phyloP scores from a whole-genome alignment of 2,113 vertebrate species.

The Fregata magnificens region DNA sequence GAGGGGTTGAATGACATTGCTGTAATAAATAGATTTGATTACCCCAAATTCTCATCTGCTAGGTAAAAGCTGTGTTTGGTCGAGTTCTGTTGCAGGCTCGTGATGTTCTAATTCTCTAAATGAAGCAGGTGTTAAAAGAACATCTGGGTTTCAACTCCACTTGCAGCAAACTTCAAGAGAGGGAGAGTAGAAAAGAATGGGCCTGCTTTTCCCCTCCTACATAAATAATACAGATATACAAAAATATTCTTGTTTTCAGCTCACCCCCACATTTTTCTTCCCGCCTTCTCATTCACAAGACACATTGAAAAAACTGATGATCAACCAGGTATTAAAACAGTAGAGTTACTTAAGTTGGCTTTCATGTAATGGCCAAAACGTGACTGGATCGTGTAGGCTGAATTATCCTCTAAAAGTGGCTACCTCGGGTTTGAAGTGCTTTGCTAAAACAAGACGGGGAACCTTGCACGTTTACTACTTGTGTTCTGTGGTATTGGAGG shows the following conservation, averaged over 20 bases:
- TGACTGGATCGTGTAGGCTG: background rate
- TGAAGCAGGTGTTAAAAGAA: background rate
- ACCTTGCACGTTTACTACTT: background rate
- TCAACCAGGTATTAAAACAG: background rate
- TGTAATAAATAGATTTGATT: background rate
- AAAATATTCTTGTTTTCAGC: background rate
- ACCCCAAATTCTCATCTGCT: background rate
- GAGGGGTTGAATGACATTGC: background rate
- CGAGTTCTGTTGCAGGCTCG: background rate
- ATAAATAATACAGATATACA: background rate
- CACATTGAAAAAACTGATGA: background rate
- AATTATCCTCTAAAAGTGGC: background rate
- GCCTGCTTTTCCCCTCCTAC: no score
- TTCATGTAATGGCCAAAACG: background rate
- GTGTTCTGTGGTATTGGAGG: background rate
- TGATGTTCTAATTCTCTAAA: background rate
- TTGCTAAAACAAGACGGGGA: background rate
- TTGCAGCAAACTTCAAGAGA: background rate
- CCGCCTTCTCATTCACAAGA: background rate
- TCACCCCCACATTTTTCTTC: background rate
- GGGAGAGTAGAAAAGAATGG: background rate
- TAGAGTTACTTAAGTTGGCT: background rate
- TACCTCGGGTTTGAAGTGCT: background rate
- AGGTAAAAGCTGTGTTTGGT: background rate
- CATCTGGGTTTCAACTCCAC: background rate